phyloP scores from a whole-genome alignment of 2,888 invertebrate species.

The Nysson spinosus region DNA sequence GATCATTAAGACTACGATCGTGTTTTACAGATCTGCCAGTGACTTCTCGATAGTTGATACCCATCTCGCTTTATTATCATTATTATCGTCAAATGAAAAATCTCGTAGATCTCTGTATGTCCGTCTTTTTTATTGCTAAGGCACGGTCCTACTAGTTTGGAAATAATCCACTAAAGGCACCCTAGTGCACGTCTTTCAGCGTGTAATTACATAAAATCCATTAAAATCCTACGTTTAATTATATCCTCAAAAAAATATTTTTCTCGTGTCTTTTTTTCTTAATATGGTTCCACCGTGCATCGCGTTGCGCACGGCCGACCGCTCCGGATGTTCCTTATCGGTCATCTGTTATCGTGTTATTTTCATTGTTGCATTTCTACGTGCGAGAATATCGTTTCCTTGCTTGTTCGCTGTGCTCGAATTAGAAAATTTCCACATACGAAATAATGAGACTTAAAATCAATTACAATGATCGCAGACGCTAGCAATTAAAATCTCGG shows the following conservation, averaged over 20 bases:
- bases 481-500: too few relatives aligned
- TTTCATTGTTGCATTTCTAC: neutral
- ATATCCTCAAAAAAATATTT: constrained; percentile 52
- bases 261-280: constrained; percentile 30
- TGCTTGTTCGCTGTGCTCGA: too few relatives aligned
- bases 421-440: too few relatives aligned
- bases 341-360: neutral
- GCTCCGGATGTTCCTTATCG: constrained; percentile 23
- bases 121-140: constrained; percentile 64
- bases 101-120: constrained; percentile 27
- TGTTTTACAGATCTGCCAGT: constrained; percentile 10
- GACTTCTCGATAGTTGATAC: constrained; percentile 9
- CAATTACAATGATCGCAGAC: too few relatives aligned
- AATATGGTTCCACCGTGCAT: neutral
- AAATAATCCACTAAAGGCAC: constrained; percentile 72
- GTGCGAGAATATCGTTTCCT: too few relatives aligned
- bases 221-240: constrained; percentile 37
- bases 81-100: constrained; percentile 23
- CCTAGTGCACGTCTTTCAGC: constrained; percentile 48
- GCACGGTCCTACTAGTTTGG: constrained; percentile 71
- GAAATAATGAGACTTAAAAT: too few relatives aligned
- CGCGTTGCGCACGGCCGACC: neutral
- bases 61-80: constrained; percentile 33
- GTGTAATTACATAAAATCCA: constrained; percentile 23
- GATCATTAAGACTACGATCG: constrained; percentile 28